Evolutionary conservation across 1,140 invertebrate species (phyloP).

Genomic region (Diabrotica virgifera): DNA sequence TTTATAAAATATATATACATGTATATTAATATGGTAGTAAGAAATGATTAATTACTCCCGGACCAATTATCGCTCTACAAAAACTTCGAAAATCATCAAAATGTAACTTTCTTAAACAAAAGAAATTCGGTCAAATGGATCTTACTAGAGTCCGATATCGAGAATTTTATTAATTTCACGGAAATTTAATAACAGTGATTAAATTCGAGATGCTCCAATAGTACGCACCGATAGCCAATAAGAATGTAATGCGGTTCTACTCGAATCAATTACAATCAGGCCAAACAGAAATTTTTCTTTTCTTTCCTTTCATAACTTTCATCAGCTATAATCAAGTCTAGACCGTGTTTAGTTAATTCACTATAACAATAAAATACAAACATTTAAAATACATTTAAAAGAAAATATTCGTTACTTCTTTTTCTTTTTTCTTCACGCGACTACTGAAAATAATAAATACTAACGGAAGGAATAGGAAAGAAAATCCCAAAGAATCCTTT

Average conservation of each 20-base stretch:
- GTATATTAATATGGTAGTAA: too few species aligned
- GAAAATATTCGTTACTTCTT: too few species aligned
- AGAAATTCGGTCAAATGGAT: neutral
- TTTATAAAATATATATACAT: too few species aligned
- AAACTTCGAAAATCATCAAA: too few species aligned
- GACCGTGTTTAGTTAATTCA: neutral
- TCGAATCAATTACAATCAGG: neutral
- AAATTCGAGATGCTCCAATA: neutral
- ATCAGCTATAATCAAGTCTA: neutral
- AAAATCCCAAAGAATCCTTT: too few species aligned
- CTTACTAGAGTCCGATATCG: neutral
- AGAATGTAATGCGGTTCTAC: neutral
- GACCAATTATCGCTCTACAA: too few species aligned
- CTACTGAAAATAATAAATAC: too few species aligned
- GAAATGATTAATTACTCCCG: too few species aligned
- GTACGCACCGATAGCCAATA: neutral
- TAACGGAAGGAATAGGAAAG: too few species aligned
- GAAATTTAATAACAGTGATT: neutral
- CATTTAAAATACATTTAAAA: too few species aligned
- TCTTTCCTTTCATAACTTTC: conserved; percentile 3
- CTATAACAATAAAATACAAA: too few species aligned
- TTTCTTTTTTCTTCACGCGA: too few species aligned
- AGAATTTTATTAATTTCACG: conserved; percentile 1
- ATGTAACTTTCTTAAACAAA: neutral
- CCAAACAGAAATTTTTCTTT: neutral